Base-by-base conservation (phyloP, 2,113 vertebrate genomes). In the Onychorhynchus coronatus region DNA sequence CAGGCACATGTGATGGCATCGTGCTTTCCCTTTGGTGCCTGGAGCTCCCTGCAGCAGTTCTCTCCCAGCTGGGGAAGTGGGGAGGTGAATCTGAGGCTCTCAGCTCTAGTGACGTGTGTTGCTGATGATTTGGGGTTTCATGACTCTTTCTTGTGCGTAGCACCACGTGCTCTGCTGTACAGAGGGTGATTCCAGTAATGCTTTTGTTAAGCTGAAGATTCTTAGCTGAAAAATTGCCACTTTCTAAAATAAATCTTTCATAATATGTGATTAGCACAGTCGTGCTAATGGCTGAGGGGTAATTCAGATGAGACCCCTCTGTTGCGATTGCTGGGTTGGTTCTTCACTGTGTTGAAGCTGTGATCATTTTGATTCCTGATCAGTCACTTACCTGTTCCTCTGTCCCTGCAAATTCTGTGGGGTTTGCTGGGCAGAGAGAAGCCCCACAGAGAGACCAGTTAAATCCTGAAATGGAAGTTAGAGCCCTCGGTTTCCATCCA, bases 81-180 rank as follows among this genome's bases (percentile, higher is more conserved):
- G 67, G 56, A 55, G 50, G 27, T 56, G 8, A n/a, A 5, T 14
- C 22, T 1, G 42, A 18, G 62, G 3, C 46, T 25, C 31, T 42
- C 0, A 1, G 31, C 6, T 4, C 20, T 0, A 28, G 6, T 7
- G 66, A 6, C 4, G 8, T 2, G 52, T 17, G 6, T 68, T 5
- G 37, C 31, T 42, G 2, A 4, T 13, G 21, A 10, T 9, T 4
- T 1, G 1, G 35, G 44, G 31, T 31, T 44, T 65, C 24, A 2
- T 24, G 8, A 11, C 59, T 35, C 39, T 12, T 18, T 19, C 28
- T 2, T 1, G 7, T 9, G 65, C 5, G 52, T 53, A 53, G 52
- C 52, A 2, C 56, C 41, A 2, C 22, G 0, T 1, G 22, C 44
- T 35, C 14, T 13, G 33, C 77, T 28, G 14, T 37, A 6, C 23